Percentiles rank a stretch among this genome's conserved stretches.
These are phyloP conservation scores for Triops longicaudatus DNA, from an alignment of 1,140 invertebrate species.

Conservation along the genomic window DNA sequence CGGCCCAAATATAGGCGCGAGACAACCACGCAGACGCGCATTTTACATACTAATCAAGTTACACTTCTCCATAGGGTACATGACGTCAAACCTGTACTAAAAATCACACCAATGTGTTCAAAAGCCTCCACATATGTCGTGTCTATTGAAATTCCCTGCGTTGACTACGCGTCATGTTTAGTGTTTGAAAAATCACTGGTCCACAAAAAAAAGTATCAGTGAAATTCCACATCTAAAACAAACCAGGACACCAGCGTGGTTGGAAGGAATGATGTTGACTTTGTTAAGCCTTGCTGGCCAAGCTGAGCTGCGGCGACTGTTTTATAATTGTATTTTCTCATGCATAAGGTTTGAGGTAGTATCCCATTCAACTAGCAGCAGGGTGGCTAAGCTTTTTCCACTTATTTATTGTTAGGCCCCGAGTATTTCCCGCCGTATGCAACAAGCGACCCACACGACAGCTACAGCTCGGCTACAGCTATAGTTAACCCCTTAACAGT, in stretches of 20 bases:
- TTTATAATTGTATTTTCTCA: not conserved
- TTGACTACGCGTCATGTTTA: no score
- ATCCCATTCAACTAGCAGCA: conserved; percentile 11
- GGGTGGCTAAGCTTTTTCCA: not conserved
- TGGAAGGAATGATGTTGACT: not conserved
- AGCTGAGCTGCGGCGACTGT: not conserved
- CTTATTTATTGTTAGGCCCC: not conserved
- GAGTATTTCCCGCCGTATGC: not conserved
- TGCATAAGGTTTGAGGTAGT: not conserved
- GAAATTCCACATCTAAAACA: not conserved
- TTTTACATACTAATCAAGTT: not conserved
- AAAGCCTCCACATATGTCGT: no score
- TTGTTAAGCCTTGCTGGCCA: not conserved
- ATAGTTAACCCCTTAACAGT: not conserved
- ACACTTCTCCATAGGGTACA: not conserved
- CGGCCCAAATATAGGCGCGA: no score
- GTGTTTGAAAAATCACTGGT: no score
- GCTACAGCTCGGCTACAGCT: not conserved
- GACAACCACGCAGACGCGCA: not conserved
- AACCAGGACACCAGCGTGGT: not conserved
- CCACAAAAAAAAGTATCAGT: no score
- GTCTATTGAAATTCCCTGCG: no score
- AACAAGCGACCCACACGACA: not conserved
- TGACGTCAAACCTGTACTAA: not conserved
- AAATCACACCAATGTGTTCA: not conserved